A percentile compares a stretch with the other conserved stretches of the same genome.
These are phyloP conservation scores for Eleutherodactylus coqui DNA, from an alignment of 2,797 vertebrate genomes.

Conservation along the genomic window DNA sequence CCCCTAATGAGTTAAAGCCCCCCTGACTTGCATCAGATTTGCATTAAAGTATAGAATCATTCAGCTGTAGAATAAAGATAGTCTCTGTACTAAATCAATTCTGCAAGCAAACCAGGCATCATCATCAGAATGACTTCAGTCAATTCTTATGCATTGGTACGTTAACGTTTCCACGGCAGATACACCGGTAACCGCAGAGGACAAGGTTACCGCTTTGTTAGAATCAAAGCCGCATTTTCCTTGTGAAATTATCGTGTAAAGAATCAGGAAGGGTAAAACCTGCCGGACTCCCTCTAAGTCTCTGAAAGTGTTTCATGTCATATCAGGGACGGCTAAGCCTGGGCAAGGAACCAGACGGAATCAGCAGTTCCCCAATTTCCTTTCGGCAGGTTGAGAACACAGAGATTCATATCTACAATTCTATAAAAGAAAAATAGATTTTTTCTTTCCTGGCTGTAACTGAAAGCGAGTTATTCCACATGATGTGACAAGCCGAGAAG, in stretches of 20 bases:
- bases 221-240: conserved; percentile 17
- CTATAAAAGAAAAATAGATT: conserved; percentile 18
- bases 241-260: neutral
- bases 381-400: conserved; percentile 9
- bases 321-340: neutral
- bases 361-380: conserved; percentile 20
- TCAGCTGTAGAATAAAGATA: neutral
- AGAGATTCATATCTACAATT: neutral
- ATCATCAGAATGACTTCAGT: neutral
- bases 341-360: neutral
- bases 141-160: neutral
- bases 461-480: neutral
- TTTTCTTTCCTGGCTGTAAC: neutral
- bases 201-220: neutral
- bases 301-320: neutral
- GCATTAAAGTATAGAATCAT: neutral
- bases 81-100: neutral
- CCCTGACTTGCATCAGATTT: no score
- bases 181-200: neutral
- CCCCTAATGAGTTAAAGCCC: no score
- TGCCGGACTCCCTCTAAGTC: neutral
- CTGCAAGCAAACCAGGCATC: neutral
- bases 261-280: neutral
- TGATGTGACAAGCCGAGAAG: neutral
- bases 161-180: neutral